Evolutionary conservation across 2,888 invertebrate genomes (phyloP), one percentile per base, ranked within the genome.

Genomic region (Heterodera filipjevi): DNA sequence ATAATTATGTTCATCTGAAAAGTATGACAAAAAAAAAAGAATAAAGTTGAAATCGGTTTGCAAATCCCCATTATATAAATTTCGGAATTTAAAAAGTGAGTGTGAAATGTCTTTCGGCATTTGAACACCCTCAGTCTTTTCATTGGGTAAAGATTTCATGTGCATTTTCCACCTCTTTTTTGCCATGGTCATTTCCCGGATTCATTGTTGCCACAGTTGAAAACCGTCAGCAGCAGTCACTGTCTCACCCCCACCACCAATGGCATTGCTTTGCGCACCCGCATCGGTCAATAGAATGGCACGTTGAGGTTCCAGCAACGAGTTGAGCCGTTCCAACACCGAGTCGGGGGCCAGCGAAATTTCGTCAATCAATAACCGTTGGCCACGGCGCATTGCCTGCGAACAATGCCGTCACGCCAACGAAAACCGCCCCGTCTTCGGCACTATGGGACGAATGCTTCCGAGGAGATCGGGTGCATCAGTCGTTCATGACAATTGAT

Each of bases 401-500:
- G 94, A 77, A 99, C 91, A 0, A 97, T 96, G 0, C 99, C 99
- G 90, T 99, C 96, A 0, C 94, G 93, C 99, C 99, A 99, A 16
- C n/a, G 75, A 32, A 75, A 75, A n/a, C n/a, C n/a, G n/a, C n/a
- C 68, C 59, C 83, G 76, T 87, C 88, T 73, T 84, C 82, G 12
- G 81, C 75, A 10, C 22, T 59, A 95, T 94, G 0, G 99, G 99
- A 83, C 99, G 91, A 14, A 99, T 91, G 30, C 96, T 95, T 66
- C 99, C 99, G 30, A 99, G 91, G 89, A 99, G 98, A 90, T 99
- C 99, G 0, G 97, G 94, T 84, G 96, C 95, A 90, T 99, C 99
- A 0, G 97, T 96, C 99, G 95, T 94, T 98, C 95, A 89, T 99
- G 99, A 90, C 99, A 99, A 90, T 98, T 99, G 64, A 94, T 93